Percentiles rank a stretch among this genome's conserved stretches.
These are phyloP conservation scores for Tipula lateralis DNA, from an alignment of 2,888 invertebrate genomes.

Conservation along the genomic window DNA sequence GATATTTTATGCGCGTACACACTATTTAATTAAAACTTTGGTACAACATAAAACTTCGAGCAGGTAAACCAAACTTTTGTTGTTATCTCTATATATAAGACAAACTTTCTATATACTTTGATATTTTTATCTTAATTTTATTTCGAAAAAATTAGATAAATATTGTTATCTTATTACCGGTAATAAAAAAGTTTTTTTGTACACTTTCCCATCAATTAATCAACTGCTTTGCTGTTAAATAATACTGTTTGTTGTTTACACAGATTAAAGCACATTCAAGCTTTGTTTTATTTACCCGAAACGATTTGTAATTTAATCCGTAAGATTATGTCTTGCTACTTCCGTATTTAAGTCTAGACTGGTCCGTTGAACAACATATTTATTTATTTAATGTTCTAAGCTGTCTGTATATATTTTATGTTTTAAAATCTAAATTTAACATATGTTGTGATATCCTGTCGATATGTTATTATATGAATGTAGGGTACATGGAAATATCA, in stretches of 20 bases:
- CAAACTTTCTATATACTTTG: not conserved
- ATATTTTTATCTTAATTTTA: not conserved
- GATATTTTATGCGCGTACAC: not conserved
- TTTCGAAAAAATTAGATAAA: conserved; percentile 7
- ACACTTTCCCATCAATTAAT: not conserved
- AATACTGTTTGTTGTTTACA: too few species aligned
- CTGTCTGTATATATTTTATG: not conserved
- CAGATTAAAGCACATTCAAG: not conserved
- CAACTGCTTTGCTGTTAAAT: not conserved
- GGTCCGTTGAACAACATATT: not conserved
- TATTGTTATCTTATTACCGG: not conserved
- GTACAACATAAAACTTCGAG: not conserved
- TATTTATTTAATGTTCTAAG: not conserved
- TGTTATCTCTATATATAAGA: not conserved
- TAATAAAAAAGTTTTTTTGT: not conserved
- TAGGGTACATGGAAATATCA: too few species aligned
- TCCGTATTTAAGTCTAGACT: not conserved
- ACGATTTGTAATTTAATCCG: not conserved
- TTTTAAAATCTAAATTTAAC: not conserved
- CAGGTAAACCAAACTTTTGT: not conserved
- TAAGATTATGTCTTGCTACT: not conserved
- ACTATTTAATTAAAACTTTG: not conserved
- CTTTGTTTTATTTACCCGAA: not conserved
- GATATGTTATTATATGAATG: too few species aligned
- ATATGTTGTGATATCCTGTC: conserved; percentile 11